A percentile compares a stretch with the other conserved stretches of the same genome.
Conservation (phyloP, 2,797 vertebrate species). For the Halcyon chelicuti region DNA sequence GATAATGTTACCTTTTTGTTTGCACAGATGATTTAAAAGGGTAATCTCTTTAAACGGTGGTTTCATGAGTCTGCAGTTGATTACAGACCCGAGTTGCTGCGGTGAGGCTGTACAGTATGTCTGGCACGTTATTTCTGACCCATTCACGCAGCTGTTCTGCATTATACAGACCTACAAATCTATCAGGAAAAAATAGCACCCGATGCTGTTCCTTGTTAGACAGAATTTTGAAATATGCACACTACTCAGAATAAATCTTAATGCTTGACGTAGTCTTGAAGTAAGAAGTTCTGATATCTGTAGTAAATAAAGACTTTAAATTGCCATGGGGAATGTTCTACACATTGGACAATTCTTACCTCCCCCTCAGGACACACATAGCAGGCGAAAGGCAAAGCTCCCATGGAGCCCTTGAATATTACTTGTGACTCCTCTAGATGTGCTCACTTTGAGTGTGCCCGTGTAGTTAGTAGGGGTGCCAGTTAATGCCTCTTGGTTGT, state of each 20-base stretch:
- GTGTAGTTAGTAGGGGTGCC: neutral
- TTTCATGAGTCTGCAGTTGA: neutral
- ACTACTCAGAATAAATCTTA: neutral
- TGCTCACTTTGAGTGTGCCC: neutral
- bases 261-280: neutral
- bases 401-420: neutral
- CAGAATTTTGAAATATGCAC: neutral
- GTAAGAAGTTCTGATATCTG: neutral
- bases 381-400: neutral
- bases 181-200: neutral
- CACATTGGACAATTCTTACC: neutral
- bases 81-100: neutral
- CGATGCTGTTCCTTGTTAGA: neutral
- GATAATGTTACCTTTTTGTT: neutral
- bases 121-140: neutral
- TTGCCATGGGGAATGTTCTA: neutral
- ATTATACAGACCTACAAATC: neutral
- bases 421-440: neutral
- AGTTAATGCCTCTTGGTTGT: neutral
- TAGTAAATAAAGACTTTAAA: neutral
- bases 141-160: neutral
- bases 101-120: neutral
- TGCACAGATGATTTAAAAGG: neutral
- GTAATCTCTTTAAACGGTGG: neutral
- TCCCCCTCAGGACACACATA: neutral